Evolutionary conservation across 2,113 vertebrate species (phyloP), one percentile per base, ranked within the genome.

Genomic region (Phylloscopus trochilus): DNA sequence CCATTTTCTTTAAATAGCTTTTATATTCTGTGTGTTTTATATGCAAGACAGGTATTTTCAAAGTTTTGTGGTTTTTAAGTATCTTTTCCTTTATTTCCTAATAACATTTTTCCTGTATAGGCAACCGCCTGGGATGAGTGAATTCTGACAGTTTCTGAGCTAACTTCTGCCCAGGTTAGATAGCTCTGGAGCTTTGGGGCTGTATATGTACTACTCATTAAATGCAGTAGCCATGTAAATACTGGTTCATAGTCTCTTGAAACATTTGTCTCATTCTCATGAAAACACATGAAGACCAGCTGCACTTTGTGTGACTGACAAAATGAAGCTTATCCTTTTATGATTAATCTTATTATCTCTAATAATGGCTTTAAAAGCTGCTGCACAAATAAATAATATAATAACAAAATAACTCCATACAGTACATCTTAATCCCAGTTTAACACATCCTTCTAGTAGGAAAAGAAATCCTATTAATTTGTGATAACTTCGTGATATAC

Each of bases 321-420:
- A 91, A 94, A 87, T 24, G 5, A 75, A 91, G 53, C 26, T 87
- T 64, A 95, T 58, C 64, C 35, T 90, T 87, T 79, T 75, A 52
- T 89, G 69, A 78, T 64, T 94, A 81, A 95, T 87, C 35, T 88
- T 91, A 74, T 68, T 92, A 39, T 82, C 20, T 64, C 20, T 78
- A 87, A 64, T 55, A 89, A 66, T 16, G 24, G 17, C 33, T 90
- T 78, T 62, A 69, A 56, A 74, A 83, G 39, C 39, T n/a, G 46
- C 33, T 46, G 47, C 0, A 4, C 20, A 91, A 76, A 56, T 56
- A 91, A 66, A 35, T 24, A 35, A 24, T 37, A 55, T 37, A 44
- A 44, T 35, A 28, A 66, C 51, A 89, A 83, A 94, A 78, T 82
- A 84, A 74, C 37, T 58, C 33, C 53, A 75, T 18, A 39, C 8